Conservation (phyloP, 2,113 vertebrate genomes). For the Danio rerio region GRCz12tu NC_133178.1:45974501-45975000, state of each 20-base stretch:
- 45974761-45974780: conserved; percentile 57
- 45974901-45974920: too few species aligned
- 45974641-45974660: conserved; percentile 95
- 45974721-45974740: conserved; percentile 97
- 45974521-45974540: conserved; percentile 89
- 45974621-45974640: conserved; percentile 97
- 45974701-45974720: conserved; percentile 94
- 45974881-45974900: too few species aligned
- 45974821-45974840: too few species aligned
- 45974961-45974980: too few species aligned
- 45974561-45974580: conserved; percentile 90
- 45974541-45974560: conserved; percentile 90
- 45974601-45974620: conserved; percentile 92
- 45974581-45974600: conserved; percentile 93
- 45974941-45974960: too few species aligned
- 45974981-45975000: too few species aligned
- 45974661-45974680: conserved; percentile 90
- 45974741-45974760: conserved; percentile 93
- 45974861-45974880: too few species aligned
- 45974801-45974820: not conserved
- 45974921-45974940: too few species aligned
- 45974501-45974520: conserved; percentile 16
- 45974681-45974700: conserved; percentile 96
- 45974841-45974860: too few species aligned
- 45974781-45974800: conserved; percentile 61